Evolutionary conservation across 2,113 vertebrate species (phyloP).

Genomic region (Alosa alosa): DNA sequence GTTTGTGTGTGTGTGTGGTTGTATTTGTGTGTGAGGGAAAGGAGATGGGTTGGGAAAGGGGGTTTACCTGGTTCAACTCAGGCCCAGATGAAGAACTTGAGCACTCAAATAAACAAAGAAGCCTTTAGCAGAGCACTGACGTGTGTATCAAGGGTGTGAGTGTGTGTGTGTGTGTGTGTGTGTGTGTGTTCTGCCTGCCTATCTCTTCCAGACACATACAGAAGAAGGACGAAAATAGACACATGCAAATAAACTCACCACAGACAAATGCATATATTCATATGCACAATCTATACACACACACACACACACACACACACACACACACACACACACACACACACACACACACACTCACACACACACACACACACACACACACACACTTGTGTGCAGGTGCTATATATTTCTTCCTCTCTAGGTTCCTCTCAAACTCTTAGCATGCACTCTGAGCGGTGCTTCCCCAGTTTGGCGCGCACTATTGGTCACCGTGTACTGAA

Average conservation of each 20-base stretch:
- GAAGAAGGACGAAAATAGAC: not conserved
- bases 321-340: not conserved
- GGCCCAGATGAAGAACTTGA: not conserved
- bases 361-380: not conserved
- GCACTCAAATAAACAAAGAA: too few relatives aligned
- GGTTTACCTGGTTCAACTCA: not conserved
- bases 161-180: too few relatives aligned
- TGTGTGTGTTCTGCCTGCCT: not conserved
- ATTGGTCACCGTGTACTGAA: not conserved
- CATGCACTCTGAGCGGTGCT: not conserved
- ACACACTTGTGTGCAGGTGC: not conserved
- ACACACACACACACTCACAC: not conserved
- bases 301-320: not conserved
- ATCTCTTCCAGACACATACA: not conserved
- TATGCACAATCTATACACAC: not conserved
- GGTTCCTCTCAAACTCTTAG: not conserved
- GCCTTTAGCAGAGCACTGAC: too few relatives aligned
- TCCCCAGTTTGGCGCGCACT: not conserved
- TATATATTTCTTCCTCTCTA: not conserved
- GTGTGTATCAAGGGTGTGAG: too few relatives aligned
- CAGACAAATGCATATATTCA: not conserved
- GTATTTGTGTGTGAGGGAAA: not conserved
- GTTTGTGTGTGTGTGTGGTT: not conserved
- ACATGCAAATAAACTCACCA: not conserved
- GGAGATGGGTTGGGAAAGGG: not conserved